Evolutionary conservation across 2,888 invertebrate species (phyloP).

Genomic region (Conops quadrifasciatus): DNA sequence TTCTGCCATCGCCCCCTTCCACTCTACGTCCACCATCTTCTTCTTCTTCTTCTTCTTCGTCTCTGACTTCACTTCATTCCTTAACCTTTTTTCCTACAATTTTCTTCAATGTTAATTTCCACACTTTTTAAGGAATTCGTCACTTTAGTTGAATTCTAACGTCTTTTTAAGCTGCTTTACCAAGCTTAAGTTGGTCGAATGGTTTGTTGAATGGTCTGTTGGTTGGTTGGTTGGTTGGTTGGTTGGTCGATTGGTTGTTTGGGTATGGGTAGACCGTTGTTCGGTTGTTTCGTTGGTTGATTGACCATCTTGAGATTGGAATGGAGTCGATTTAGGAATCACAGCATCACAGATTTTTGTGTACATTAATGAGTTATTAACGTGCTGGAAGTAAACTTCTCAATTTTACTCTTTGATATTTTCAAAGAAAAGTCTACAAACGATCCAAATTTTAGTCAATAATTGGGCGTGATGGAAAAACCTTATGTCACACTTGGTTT

Average conservation of each 20-base stretch:
- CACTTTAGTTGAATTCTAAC: constrained; percentile 34
- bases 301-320: neutral
- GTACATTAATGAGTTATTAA: constrained; percentile 27
- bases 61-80: neutral
- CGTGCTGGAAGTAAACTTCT: neutral
- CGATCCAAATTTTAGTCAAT: too few relatives aligned
- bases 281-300: too few relatives aligned
- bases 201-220: neutral
- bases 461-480: too few relatives aligned
- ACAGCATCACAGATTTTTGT: constrained; percentile 36
- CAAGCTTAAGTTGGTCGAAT: too few relatives aligned
- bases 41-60: neutral
- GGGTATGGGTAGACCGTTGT: neutral
- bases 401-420: neutral
- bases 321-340: constrained; percentile 34
- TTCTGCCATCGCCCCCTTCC: neutral
- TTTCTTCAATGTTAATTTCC: constrained; percentile 34
- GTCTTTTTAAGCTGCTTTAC: neutral
- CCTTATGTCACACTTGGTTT: too few relatives aligned
- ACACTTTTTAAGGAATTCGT: constrained; percentile 39
- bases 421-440: too few relatives aligned
- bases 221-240: neutral
- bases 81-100: neutral
- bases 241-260: too few relatives aligned
- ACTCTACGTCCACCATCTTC: neutral